Evolutionary conservation across 2,888 invertebrate genomes (phyloP).

Genomic region (Melanotus villosus): DNA sequence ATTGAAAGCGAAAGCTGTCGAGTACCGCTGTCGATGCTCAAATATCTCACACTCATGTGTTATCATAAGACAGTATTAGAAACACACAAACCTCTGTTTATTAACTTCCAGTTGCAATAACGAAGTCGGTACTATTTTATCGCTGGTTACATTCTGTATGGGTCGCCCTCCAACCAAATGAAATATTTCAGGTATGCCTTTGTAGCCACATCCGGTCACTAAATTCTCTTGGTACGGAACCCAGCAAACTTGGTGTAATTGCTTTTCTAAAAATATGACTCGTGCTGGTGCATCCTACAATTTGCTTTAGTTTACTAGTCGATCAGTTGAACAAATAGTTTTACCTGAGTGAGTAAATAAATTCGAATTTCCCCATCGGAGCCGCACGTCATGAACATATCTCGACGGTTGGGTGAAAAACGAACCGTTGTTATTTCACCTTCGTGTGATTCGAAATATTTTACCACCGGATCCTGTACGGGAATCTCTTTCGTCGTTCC

Average conservation of each 20-base stretch:
- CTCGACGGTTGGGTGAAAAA: conserved; percentile 64
- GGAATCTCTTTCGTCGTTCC: conserved; percentile 57
- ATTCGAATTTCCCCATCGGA: conserved; percentile 66
- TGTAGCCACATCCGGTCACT: conserved; percentile 62
- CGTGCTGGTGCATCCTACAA: conserved; percentile 64
- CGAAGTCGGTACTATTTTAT: conserved; percentile 39
- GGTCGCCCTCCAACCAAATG: conserved; percentile 59
- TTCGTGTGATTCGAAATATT: conserved; percentile 64
- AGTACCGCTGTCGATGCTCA: no score
- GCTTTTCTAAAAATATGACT: conserved; percentile 61
- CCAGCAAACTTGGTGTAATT: conserved; percentile 58
- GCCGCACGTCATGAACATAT: conserved; percentile 65
- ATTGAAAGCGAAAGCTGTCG: no score
- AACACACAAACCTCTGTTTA: conserved; percentile 49
- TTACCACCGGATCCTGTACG: conserved; percentile 64
- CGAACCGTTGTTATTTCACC: conserved; percentile 62
- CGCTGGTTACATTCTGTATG: conserved; percentile 52
- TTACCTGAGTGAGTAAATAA: conserved; percentile 65
- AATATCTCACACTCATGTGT: no score
- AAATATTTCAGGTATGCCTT: conserved; percentile 61
- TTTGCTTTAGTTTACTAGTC: no score
- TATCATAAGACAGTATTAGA: no score
- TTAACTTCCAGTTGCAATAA: conserved; percentile 54
- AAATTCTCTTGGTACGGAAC: conserved; percentile 63
- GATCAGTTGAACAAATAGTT: no score